Percentiles rank a stretch among this genome's conserved stretches.
phyloP scores from a whole-genome alignment of 2,888 invertebrate genomes.

The Polydesmus complanatus region DNA sequence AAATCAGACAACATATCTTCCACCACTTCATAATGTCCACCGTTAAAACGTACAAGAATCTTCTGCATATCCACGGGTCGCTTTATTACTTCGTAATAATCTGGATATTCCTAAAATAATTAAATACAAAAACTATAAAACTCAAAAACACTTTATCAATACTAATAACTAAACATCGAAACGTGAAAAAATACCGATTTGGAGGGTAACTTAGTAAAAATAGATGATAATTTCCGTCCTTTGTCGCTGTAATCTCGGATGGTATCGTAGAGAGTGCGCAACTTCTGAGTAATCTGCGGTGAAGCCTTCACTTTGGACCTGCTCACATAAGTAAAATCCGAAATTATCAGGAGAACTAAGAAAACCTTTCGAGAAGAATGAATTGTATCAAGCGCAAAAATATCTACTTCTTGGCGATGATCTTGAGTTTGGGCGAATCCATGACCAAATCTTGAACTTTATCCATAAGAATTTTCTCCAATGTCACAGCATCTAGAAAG shows the following conservation, averaged over 20 bases:
- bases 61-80: slow-evolving; percentile 92
- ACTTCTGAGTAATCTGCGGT: slow-evolving; percentile 48
- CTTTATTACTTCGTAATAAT: slow-evolving; percentile 93
- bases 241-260: slow-evolving; percentile 80
- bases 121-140: slow-evolving; percentile 10
- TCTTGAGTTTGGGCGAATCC: slow-evolving; percentile 17
- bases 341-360: background rate
- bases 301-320: slow-evolving; percentile 14
- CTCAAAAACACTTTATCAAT: background rate
- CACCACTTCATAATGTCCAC: slow-evolving; percentile 56
- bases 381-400: background rate
- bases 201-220: slow-evolving; percentile 88
- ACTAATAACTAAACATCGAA: slow-evolving; percentile 4
- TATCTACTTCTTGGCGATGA: slow-evolving; percentile 16
- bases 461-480: slow-evolving; percentile 71
- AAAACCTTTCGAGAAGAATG: too few relatives aligned
- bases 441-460: slow-evolving; percentile 54
- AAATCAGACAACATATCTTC: slow-evolving; percentile 83
- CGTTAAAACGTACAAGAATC: slow-evolving; percentile 73
- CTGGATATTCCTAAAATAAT: slow-evolving; percentile 62
- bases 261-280: slow-evolving; percentile 73
- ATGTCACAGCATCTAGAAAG: slow-evolving; percentile 78
- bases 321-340: background rate
- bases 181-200: slow-evolving; percentile 46
- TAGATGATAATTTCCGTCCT: slow-evolving; percentile 76